phyloP scores from a whole-genome alignment of 2,797 vertebrate species.

The Psittacula derbiana region DNA sequence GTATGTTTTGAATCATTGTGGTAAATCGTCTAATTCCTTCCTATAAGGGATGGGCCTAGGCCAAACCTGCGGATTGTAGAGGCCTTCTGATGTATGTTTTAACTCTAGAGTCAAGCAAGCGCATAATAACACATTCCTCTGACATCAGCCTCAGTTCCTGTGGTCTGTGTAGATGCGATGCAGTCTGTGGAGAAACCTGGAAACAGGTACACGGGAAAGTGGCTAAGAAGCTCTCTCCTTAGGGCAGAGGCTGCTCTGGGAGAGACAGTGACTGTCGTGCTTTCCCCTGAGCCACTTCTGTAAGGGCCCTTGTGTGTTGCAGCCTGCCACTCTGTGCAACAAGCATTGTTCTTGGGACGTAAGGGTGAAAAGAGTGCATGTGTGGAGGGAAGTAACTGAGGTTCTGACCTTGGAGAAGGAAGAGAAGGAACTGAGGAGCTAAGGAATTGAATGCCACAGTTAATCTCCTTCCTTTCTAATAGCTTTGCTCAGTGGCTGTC shows the following conservation, averaged over 20 bases:
- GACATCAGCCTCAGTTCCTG: neutral
- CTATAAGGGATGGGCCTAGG: neutral
- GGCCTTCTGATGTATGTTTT: neutral
- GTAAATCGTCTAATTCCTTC: neutral
- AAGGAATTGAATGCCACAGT: neutral
- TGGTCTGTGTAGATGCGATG: neutral
- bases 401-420: neutral
- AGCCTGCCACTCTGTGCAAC: neutral
- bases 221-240: neutral
- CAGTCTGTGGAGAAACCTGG: neutral
- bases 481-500: slow-evolving; percentile 39
- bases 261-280: neutral
- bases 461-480: slow-evolving; percentile 48
- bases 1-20: neutral
- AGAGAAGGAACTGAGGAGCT: neutral
- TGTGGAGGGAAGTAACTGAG: neutral
- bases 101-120: neutral
- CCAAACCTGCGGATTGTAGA: neutral
- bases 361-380: neutral
- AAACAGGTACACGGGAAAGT: neutral
- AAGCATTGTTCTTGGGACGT: neutral
- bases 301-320: neutral
- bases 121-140: neutral
- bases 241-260: neutral
- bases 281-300: accelerated